Evolutionary conservation across 2,797 vertebrate genomes (phyloP), one percentile per base, ranked within the genome.

Genomic region (Anguilla pacifica): DNA sequence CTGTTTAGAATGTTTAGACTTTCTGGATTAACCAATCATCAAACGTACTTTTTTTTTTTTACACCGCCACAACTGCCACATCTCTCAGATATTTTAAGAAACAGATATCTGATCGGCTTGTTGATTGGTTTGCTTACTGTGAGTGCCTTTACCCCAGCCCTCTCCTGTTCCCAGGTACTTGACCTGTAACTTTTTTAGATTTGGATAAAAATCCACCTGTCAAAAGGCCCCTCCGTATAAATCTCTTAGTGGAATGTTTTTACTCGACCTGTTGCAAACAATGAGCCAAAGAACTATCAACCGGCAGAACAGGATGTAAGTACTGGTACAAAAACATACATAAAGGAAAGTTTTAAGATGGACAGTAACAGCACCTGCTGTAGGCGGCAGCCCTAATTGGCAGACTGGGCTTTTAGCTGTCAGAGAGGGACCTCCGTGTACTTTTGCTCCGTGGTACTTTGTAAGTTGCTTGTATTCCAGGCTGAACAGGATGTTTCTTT

Each of bases 151-250:
- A 51, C 43, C 31, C 17, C 35, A 46, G 19, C 7, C 79, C 1
- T 39, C 72, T 39, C 72, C 17, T 11, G 7, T 10, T 51, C 19
- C 79, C 51, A 51, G 43, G 1, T 55, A 51, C 57, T 67, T 84
- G 39, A 39, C 61, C 51, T 55, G 31, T 64, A 87, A 49, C 43
- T 35, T 87, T 83, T 70, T 79, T 43, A 83, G 39, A 59, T 64
- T 64, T 83, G 86, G 59, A 25, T 67, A 51, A 87, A 35, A 83
- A 49, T 82, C 79, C 43, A 87, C 49, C 43, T 59, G 70, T 87
- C 49, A 83, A 72, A 81, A 83, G n/a, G 19, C 79, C 17, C 17
- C 28, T 61, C 22, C 25, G 74, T 25, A 46, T 70, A 53, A 31
- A 70, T 25, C 19, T 43, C 25, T 25, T 64, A 51, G 57, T 53